Evolutionary conservation across 1,140 invertebrate species (phyloP).

Genomic region (Proctacanthus coquilletti): DNA sequence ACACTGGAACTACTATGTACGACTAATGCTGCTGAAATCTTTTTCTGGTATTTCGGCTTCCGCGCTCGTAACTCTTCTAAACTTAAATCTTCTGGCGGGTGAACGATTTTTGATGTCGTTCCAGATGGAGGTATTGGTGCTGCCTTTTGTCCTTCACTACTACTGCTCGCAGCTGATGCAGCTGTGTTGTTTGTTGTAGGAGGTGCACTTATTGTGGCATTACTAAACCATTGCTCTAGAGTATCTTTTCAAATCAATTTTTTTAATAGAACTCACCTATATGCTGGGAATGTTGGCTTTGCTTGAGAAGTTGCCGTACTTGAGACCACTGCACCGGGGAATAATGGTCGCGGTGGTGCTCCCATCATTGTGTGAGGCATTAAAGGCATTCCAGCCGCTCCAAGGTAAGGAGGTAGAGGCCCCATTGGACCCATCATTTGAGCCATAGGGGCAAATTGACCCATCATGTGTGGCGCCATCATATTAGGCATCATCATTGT

Average conservation of each 20-base stretch:
- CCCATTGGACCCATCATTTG: constrained; percentile 38
- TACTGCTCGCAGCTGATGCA: constrained; percentile 13
- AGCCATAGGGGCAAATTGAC: constrained; percentile 35
- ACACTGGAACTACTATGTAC: too few species aligned
- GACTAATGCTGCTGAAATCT: constrained; percentile 23
- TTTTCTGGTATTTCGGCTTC: constrained; percentile 52
- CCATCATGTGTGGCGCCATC: constrained; percentile 42
- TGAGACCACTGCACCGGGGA: constrained; percentile 52
- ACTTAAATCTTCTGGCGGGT: constrained; percentile 87
- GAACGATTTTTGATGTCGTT: constrained; percentile 79
- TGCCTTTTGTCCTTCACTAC: constrained; percentile 44
- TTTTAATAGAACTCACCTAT: constrained; percentile 39
- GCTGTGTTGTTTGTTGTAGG: constrained; percentile 36
- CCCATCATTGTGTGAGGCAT: constrained; percentile 55
- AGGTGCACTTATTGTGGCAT: constrained; percentile 51
- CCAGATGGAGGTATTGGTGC: constrained; percentile 62
- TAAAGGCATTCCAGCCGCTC: constrained; percentile 34
- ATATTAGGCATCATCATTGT: constrained; percentile 40
- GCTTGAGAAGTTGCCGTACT: constrained; percentile 39
- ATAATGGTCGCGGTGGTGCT: constrained; percentile 55
- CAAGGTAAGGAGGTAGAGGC: constrained; percentile 37
- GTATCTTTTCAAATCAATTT: too few species aligned
- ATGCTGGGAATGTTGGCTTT: constrained; percentile 67
- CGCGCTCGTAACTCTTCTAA: constrained; percentile 74
- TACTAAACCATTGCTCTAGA: too few species aligned